Base-by-base conservation (phyloP, 2,797 vertebrate genomes). In the Poecilia gillii region DNA sequence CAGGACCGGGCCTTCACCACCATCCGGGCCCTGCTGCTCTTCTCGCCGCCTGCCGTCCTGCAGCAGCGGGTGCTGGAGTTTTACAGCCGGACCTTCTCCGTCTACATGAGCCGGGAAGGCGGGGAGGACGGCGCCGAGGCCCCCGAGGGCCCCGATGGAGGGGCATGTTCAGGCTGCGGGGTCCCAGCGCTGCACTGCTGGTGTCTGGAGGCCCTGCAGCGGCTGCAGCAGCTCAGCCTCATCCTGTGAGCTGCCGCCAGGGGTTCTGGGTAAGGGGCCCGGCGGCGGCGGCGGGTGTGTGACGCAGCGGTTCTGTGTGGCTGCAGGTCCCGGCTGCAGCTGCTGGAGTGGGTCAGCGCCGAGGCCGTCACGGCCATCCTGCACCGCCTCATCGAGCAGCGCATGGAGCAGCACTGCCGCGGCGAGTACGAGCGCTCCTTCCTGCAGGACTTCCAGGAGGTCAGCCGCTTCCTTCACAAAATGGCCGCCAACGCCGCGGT, bases 361-460 rank as follows among this genome's bases (percentile, higher is more conserved):
- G 97, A 98, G 3, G 97, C 98, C 0, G 96, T 99, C 81, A 99
- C 98, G 31, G 96, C 95, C 90, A 98, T 99, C 84, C 86, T 99
- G 78, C 98, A 99, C 96, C 91, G 91, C 76, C 97, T 98, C 92
- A 98, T 99, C 0, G 96, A 97, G 92, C 97, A 98, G 95, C 92
- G 97, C 41, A 98, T 99, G 97, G 98, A 99, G 94, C 96, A 96
- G 86, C 95, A 97, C 16, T 99, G 98, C 91, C 85, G 98, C 0
- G 98, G 98, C 2, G 98, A 99, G 68, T 99, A 98, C 0, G 98
- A 99, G 81, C 96, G 94, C 85, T 99, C 98, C 74, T 99, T 99
- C 91, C 96, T 99, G 31, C 88, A 77, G 0, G 97, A 99, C 86
- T 99, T 99, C 89, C 97, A 98, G 92, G 96, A 98, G 96, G 98